Base-by-base conservation (phyloP, 2,797 vertebrate genomes). In the Pseudotriccus pelzelni region DNA sequence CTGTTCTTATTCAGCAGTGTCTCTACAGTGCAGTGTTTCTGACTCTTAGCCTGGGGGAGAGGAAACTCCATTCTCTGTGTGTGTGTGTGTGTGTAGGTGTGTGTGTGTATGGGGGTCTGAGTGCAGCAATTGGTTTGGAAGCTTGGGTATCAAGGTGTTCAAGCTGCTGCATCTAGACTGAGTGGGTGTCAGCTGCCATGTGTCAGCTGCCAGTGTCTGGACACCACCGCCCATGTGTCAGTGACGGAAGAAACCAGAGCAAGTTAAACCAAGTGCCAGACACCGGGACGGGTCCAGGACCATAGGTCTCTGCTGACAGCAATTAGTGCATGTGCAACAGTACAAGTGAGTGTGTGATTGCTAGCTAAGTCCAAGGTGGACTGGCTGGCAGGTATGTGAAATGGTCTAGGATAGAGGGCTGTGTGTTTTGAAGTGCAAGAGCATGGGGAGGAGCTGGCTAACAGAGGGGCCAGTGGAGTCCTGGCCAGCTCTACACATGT, bases 71-170 rank as follows among this genome's bases (percentile, higher is more conserved):
- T 43, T 60, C 17, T 15, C 12, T 47, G 22, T 47, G 46, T 24
- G 0, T 43, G 1, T 36, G 37, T 14, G 24, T 39, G 7, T 34
- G 3, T 39, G 44, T 46, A 22, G 23, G 0, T 43, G 1, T 41
- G 41, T 18, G 24, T 39, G 7, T 34, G 4, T 46, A 3, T 30
- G 23, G 4, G 18, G 3, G 2, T 43, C 16, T 67, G 39, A 47
- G 7, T 32, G 8, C 19, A 92, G 10, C 7, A 60, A 7, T 9
- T 24, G 4, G 0, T 5, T 20, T 23, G 11, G 9, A 12, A 72
- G 2, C 10, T 22, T 4, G 1, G 4, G 12, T 43, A 23, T 20
- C n/a, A 46, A 27, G n/a, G 7, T 50, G 12, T 6, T 67, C 27
- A 25, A 19, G 16, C 21, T 60, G 32, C 17, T 25, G 4, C n/a